These are phyloP conservation scores for Champsocephalus gunnari DNA, from an alignment of 2,797 vertebrate species.

Conservation along the genomic window DNA sequence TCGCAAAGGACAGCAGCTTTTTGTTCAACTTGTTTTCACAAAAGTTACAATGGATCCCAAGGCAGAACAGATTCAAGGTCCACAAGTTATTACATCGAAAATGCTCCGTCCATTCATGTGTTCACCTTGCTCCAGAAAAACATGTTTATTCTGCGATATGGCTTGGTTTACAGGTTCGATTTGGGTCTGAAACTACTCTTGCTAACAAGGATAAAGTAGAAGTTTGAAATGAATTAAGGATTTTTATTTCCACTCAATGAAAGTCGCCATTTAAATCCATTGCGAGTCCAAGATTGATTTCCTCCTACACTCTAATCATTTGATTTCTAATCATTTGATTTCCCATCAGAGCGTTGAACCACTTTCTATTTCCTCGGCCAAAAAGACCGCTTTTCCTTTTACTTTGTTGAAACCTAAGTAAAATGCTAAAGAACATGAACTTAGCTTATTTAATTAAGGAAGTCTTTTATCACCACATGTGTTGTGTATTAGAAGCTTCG, in stretches of 20 bases:
- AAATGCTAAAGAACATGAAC: no score
- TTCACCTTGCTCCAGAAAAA: not conserved
- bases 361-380: not conserved
- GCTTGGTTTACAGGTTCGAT: not conserved
- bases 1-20: no score
- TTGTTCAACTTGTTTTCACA: not conserved
- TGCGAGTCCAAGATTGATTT: not conserved
- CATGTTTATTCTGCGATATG: no score
- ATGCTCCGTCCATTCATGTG: conserved; percentile 1
- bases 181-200: not conserved
- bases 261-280: conserved; percentile 6
- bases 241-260: not conserved
- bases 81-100: not conserved
- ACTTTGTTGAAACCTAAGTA: no score
- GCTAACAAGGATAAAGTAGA: not conserved
- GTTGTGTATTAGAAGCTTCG: no score
- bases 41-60: not conserved
- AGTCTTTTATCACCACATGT: no score
- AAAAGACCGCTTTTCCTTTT: not conserved
- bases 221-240: no score
- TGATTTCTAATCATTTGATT: no score
- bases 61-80: not conserved
- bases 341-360: no score
- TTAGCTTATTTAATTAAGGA: no score
- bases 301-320: no score